Conservation (phyloP, 2,797 vertebrate genomes). For the Poecile montanus region DNA sequence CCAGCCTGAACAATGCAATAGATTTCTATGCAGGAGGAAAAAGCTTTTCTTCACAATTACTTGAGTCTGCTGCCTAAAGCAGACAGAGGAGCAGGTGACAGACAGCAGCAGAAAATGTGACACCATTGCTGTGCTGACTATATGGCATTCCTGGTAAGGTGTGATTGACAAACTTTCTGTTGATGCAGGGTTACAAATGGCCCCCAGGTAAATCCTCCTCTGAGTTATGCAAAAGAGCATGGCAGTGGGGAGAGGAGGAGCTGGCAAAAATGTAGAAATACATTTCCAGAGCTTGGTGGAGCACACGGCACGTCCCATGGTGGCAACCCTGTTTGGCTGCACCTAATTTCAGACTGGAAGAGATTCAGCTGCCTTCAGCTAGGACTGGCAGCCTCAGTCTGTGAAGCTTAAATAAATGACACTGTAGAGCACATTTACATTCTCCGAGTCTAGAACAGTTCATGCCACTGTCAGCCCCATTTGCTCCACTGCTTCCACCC, state of each 20-base stretch:
- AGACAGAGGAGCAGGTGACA: background rate
- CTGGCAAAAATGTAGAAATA: background rate
- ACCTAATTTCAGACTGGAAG: background rate
- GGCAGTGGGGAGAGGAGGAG: background rate
- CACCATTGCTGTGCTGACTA: background rate
- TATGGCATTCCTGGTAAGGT: background rate
- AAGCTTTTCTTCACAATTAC: background rate
- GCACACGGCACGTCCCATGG: accelerated
- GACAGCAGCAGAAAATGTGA: background rate
- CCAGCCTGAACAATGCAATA: background rate
- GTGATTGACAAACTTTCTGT: background rate
- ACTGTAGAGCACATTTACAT: background rate
- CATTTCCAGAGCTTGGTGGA: background rate
- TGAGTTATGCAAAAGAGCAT: background rate
- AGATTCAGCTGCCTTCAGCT: background rate
- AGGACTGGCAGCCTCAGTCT: background rate
- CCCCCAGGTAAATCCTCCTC: background rate
- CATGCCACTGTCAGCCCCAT: background rate
- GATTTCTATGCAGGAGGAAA: background rate
- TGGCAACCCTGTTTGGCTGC: background rate
- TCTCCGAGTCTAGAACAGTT: background rate
- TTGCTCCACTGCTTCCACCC: background rate
- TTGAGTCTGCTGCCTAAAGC: background rate
- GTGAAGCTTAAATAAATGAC: background rate
- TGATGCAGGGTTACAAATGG: background rate